phyloP scores from a whole-genome alignment of 2,797 vertebrate species.

The Morus bassanus region DNA sequence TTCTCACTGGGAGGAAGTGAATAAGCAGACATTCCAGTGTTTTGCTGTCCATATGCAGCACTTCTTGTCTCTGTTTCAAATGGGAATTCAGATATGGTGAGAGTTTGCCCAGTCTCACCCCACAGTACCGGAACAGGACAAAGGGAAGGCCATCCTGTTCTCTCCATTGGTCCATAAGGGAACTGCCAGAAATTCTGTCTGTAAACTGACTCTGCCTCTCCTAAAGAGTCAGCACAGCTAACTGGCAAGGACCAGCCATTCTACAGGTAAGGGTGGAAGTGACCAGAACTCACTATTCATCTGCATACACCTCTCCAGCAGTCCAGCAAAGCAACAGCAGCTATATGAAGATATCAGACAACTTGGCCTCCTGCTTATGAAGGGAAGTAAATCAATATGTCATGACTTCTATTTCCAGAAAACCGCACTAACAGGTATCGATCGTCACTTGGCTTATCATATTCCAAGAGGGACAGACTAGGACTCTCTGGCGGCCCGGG shows the following conservation, averaged over 20 bases:
- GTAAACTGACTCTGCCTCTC: neutral
- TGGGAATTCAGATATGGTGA: neutral
- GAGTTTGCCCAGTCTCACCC: neutral
- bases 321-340: neutral
- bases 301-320: neutral
- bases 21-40: neutral
- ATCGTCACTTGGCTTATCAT: neutral
- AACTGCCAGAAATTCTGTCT: neutral
- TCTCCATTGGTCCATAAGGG: neutral
- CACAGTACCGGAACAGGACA: neutral
- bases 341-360: neutral
- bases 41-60: neutral
- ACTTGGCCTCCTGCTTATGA: neutral
- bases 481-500: neutral
- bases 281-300: neutral
- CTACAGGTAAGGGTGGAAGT: neutral
- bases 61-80: neutral
- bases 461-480: neutral
- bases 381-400: neutral
- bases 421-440: neutral
- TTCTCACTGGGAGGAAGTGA: neutral
- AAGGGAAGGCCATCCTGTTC: neutral
- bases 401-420: neutral
- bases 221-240: neutral
- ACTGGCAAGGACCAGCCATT: neutral